Conservation (phyloP, 2,797 vertebrate species). For the Etheostoma nigrum region DNA sequence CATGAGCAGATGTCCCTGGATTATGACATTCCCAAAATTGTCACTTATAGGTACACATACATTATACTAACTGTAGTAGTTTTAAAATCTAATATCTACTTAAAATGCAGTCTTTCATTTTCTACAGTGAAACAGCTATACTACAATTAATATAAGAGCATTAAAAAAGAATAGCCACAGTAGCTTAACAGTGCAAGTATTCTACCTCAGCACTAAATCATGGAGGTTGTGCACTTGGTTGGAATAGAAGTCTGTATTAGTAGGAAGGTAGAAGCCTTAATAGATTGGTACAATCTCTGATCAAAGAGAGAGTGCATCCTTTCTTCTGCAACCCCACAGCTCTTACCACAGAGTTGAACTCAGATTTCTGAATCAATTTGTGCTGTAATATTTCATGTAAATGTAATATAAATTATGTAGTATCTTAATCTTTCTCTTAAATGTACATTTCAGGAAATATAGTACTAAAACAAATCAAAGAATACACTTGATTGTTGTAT, state of each 20-base stretch:
- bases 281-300: constrained; percentile 41
- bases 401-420: not conserved
- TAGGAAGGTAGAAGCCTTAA: constrained; percentile 37
- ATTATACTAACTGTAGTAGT: not conserved
- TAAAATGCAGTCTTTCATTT: constrained; percentile 19
- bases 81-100: not conserved
- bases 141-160: constrained; percentile 4
- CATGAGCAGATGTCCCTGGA: constrained; percentile 40
- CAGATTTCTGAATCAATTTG: constrained; percentile 12
- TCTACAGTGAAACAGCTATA: not conserved
- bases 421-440: not conserved
- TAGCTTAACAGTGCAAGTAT: constrained; percentile 17
- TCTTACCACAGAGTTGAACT: constrained; percentile 24
- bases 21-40: constrained; percentile 27
- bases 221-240: constrained; percentile 43
- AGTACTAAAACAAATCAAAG: not conserved
- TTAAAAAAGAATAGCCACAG: constrained; percentile 2
- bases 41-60: constrained; percentile 9
- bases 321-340: constrained; percentile 6
- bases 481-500: constrained; percentile 8
- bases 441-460: not conserved
- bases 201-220: constrained; percentile 36
- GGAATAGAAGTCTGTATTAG: constrained; percentile 48
- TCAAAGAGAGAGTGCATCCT: constrained; percentile 39
- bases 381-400: constrained; percentile 2